phyloP scores from a whole-genome alignment of 2,888 invertebrate genomes.

The Andricus curvator region DNA sequence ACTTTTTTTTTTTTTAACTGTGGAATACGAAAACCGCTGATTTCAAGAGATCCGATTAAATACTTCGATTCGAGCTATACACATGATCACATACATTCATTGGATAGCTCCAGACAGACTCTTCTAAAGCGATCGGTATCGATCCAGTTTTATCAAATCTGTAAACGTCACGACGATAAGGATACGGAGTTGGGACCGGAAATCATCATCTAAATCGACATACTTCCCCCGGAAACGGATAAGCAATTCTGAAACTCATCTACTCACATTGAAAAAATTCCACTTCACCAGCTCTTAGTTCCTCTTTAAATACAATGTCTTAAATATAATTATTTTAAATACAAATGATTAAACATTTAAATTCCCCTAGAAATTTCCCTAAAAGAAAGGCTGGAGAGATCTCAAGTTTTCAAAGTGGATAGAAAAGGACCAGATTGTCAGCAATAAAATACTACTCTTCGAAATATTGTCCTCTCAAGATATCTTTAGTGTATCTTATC shows the following conservation, averaged over 20 bases:
- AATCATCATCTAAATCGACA: conserved; percentile 13
- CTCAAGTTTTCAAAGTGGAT: background rate
- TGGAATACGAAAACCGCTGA: conserved; percentile 38
- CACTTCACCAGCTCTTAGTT: background rate
- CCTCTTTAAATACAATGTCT: conserved; percentile 14
- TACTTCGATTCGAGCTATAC: conserved; percentile 42
- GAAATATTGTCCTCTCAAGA: conserved; percentile 29
- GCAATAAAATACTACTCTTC: conserved; percentile 5
- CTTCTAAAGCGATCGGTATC: conserved; percentile 21
- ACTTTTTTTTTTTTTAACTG: conserved; percentile 43
- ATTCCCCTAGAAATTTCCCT: conserved; percentile 33
- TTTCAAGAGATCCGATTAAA: conserved; percentile 40
- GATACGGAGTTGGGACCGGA: conserved; percentile 20
- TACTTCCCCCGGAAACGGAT: conserved; percentile 24
- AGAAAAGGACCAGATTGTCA: conserved; percentile 9
- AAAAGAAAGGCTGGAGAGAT: background rate
- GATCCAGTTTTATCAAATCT: conserved; percentile 23
- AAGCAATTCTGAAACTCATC: conserved; percentile 19
- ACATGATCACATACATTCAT: conserved; percentile 48
- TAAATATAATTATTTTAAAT: no score
- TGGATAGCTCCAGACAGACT: conserved; percentile 52
- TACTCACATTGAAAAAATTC: background rate
- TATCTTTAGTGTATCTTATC: background rate
- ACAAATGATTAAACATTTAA: background rate
- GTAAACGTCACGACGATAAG: conserved; percentile 36